phyloP scores from a whole-genome alignment of 2,113 vertebrate species.

The Psilopogon haemacephalus region DNA sequence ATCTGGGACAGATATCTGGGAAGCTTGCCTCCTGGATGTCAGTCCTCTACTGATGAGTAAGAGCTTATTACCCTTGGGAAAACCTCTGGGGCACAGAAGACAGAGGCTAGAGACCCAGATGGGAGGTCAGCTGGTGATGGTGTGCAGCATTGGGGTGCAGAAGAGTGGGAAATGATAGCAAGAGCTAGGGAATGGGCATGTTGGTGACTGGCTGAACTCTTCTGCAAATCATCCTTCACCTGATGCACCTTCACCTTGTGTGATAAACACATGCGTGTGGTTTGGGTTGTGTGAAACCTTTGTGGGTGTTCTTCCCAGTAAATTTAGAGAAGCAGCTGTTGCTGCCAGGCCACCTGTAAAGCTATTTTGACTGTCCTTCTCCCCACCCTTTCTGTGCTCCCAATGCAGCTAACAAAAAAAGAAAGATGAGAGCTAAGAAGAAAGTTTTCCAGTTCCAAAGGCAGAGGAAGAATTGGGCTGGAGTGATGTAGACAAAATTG shows the following conservation, averaged over 20 bases:
- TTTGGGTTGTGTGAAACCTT: neutral
- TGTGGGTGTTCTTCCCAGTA: neutral
- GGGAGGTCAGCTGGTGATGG: too few species aligned
- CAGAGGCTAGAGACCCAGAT: too few species aligned
- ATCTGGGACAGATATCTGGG: too few species aligned
- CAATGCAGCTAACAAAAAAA: neutral
- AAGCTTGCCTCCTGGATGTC: too few species aligned
- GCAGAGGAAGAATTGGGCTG: neutral
- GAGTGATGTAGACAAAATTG: neutral
- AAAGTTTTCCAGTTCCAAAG: neutral
- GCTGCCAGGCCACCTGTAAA: neutral
- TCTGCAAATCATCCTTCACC: neutral
- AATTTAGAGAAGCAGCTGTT: neutral
- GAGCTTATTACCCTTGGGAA: too few species aligned
- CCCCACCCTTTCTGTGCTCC: neutral
- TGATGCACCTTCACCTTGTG: neutral
- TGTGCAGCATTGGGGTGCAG: too few species aligned
- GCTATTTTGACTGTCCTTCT: neutral
- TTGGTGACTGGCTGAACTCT: neutral
- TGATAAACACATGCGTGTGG: fast-evolving
- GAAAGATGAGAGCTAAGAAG: neutral
- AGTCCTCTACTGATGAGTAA: too few species aligned
- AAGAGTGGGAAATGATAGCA: too few species aligned
- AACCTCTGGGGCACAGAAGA: too few species aligned
- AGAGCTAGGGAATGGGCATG: fast-evolving